Percentiles rank a stretch among this genome's conserved stretches.
These are phyloP conservation scores for Hypselothyrea guttata DNA, from an alignment of 2,888 invertebrate species.

Conservation along the genomic window DNA sequence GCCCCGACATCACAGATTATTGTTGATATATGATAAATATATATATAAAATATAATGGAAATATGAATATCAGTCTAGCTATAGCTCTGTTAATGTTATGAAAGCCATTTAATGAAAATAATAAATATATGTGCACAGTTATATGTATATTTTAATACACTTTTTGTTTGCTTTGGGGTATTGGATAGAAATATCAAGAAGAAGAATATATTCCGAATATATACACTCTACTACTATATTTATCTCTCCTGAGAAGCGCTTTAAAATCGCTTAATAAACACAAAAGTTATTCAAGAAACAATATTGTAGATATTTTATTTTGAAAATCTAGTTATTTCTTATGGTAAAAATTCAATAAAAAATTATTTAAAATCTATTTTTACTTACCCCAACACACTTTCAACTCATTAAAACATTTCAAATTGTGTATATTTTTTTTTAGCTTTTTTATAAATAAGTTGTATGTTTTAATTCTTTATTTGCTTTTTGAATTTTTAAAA, in stretches of 20 bases:
- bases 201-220: too few species aligned
- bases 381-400: too few species aligned
- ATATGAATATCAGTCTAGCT: slow-evolving; percentile 56
- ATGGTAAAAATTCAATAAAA: too few species aligned
- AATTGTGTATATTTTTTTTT: background rate
- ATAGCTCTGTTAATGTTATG: slow-evolving; percentile 62
- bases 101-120: slow-evolving; percentile 48
- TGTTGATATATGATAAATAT: slow-evolving; percentile 16
- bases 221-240: too few species aligned
- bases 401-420: background rate
- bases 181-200: too few species aligned
- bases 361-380: too few species aligned
- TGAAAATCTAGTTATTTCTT: too few species aligned
- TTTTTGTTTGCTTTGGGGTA: too few species aligned
- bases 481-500: slow-evolving; percentile 71
- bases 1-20: background rate
- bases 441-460: slow-evolving; percentile 17
- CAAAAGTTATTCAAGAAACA: too few species aligned
- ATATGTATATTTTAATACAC: slow-evolving; percentile 36
- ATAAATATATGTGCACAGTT: slow-evolving; percentile 28
- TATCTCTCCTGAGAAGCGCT: too few species aligned
- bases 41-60: slow-evolving; percentile 13
- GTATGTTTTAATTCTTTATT: slow-evolving; percentile 53
- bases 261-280: too few species aligned
- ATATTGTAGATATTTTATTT: too few species aligned